Base-by-base conservation (phyloP, 1,140 invertebrate genomes). In the Neodiprion virginianus region DNA sequence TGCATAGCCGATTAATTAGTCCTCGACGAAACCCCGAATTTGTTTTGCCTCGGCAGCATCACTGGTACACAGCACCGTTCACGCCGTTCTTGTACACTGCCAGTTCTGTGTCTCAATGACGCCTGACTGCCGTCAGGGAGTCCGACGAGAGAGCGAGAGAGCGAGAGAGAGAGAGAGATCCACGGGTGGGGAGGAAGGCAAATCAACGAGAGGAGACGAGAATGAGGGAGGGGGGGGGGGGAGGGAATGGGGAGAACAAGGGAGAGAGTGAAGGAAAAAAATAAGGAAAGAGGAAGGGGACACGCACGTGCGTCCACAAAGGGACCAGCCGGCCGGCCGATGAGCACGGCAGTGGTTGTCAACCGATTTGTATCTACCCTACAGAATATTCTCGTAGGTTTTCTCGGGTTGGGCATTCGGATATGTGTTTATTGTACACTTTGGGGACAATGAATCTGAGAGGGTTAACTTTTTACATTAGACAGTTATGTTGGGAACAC, bases 291-390 rank as follows among this genome's bases (percentile, higher is more conserved):
- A 61, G 11, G 11, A 61, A n/a, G 53, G 53, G 53, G 53, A n/a
- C 53, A 61, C 53, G 53, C 53, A 61, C 53, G 53, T 61, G 53
- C 53, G 53, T 61, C 53, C 11, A 61, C 53, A 61, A 61, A 61
- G 53, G 53, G 53, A 61, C 53, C 53, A 61, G 53, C 53, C 53
- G 53, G 53, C 53, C 53, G 53, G 53, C n/a, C 53, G 53, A 61
- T n/a, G 11, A 61, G 11, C 28, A 40, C 5, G 28, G 28, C 28
- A 40, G 28, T 40, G 28, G 28, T 40, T 40, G 5, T 40, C 28
- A 40, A 40, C 28, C 28, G 28, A 3, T 40, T 40, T 40, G 28
- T 40, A 3, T 40, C 5, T 40, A 40, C 28, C 28, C 28, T 2
- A 4, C 5, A 40, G 28, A 40, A 40, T 40, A 40, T 40, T 40